Percentiles rank a stretch among this genome's conserved stretches.
Conservation (phyloP, 2,113 vertebrate species). For the Motacilla alba region DNA sequence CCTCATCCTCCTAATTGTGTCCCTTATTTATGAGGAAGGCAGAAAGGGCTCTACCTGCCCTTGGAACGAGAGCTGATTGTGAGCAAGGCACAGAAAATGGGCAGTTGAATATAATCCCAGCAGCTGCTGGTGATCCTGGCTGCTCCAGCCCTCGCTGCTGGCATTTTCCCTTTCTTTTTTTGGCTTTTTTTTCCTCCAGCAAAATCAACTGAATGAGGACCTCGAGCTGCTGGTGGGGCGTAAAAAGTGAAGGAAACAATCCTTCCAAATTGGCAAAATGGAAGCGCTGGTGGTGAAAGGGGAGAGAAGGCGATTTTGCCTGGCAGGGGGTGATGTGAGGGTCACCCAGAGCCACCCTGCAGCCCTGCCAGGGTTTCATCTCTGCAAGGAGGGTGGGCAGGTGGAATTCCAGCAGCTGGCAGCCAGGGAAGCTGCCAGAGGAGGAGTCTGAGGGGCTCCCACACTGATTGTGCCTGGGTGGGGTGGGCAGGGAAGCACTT, state of each 20-base stretch:
- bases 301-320: background rate
- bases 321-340: background rate
- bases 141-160: background rate
- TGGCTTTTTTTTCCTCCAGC: background rate
- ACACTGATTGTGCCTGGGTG: background rate
- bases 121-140: background rate
- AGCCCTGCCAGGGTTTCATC: background rate
- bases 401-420: background rate
- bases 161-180: background rate
- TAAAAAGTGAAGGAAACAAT: background rate
- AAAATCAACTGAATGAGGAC: background rate
- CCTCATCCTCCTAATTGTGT: conserved; percentile 28
- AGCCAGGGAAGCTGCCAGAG: background rate
- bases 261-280: background rate
- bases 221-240: background rate
- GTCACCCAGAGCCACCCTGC: background rate
- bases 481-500: background rate
- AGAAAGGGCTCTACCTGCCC: conserved; percentile 41
- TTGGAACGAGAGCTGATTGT: conserved; percentile 30
- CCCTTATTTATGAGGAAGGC: conserved; percentile 35
- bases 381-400: background rate
- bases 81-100: conserved; percentile 17
- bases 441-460: background rate
- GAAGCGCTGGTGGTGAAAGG: background rate
- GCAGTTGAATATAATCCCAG: background rate